A percentile compares a stretch with the other conserved stretches of the same genome.
phyloP scores from a whole-genome alignment of 2,797 vertebrate species.

The Gymnoscopelus braueri region DNA sequence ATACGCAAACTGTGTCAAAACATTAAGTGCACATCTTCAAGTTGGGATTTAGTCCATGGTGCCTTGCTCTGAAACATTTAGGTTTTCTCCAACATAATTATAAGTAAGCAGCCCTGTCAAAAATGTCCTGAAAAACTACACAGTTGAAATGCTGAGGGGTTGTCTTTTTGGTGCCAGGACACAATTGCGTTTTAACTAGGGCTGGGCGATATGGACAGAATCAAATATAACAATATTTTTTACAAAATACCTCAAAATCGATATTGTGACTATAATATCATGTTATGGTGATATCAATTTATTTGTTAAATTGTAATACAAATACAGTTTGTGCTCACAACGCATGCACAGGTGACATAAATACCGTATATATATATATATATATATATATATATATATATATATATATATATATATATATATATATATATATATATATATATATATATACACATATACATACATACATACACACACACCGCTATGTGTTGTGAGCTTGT shows the following conservation, averaged over 20 bases:
- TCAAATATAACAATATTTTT: too few species aligned
- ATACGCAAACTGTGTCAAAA: slow-evolving; percentile 12
- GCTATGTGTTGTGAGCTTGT: neutral
- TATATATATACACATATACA: too few species aligned
- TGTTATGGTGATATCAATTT: too few species aligned
- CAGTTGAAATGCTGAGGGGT: neutral
- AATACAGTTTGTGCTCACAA: too few species aligned
- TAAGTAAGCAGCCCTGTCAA: neutral
- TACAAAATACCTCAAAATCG: too few species aligned
- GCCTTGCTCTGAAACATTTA: slow-evolving; percentile 5
- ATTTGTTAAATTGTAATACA: too few species aligned
- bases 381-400: too few species aligned
- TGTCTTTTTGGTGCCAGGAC: neutral
- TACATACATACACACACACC: too few species aligned
- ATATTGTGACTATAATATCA: too few species aligned
- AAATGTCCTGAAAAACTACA: neutral
- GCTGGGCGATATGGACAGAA: too few species aligned
- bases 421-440: too few species aligned
- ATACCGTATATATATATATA: neutral
- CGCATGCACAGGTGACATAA: neutral
- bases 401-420: too few species aligned
- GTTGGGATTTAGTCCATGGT: slow-evolving; percentile 33
- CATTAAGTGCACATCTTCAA: neutral
- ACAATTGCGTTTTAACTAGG: neutral
- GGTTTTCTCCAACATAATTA: neutral